Percentiles rank a stretch among this genome's conserved stretches.
Evolutionary conservation across 2,113 vertebrate genomes (phyloP).

Genomic region (Sakesphorus luctuosus): DNA sequence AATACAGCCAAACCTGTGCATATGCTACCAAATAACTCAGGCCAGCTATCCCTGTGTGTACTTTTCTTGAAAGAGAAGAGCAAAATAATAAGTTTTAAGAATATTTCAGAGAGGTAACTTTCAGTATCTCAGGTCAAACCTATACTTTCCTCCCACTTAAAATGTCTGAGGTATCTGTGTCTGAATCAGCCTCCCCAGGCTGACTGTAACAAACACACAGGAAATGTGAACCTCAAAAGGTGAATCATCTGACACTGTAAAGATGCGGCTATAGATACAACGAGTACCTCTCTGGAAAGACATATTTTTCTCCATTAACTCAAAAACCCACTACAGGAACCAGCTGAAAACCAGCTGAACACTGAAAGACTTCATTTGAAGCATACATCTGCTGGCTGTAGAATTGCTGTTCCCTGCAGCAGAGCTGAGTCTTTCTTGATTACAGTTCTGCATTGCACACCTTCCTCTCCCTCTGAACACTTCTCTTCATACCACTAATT

Average conservation of each 20-base stretch:
- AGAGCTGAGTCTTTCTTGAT: background rate
- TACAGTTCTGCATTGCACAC: background rate
- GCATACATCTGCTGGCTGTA: rapidly evolving
- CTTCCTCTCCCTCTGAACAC: background rate
- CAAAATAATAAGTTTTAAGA: background rate
- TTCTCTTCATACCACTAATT: background rate
- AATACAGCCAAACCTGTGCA: background rate
- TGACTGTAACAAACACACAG: background rate
- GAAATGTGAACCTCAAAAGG: background rate
- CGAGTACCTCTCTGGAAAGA: background rate
- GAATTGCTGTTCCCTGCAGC: background rate
- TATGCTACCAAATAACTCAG: background rate
- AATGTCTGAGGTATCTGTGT: background rate
- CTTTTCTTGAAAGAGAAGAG: background rate
- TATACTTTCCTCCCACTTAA: background rate
- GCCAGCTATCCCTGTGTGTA: background rate
- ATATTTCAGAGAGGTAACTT: background rate
- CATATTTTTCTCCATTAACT: background rate
- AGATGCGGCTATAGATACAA: background rate
- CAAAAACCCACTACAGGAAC: background rate
- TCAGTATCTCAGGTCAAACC: background rate
- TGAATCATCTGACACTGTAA: background rate
- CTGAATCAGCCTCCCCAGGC: background rate
- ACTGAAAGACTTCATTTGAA: background rate
- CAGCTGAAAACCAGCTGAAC: background rate